Percentiles rank a stretch among this genome's conserved stretches.
phyloP scores from a whole-genome alignment of 2,888 invertebrate species.

The Malthinus flaveolus region DNA sequence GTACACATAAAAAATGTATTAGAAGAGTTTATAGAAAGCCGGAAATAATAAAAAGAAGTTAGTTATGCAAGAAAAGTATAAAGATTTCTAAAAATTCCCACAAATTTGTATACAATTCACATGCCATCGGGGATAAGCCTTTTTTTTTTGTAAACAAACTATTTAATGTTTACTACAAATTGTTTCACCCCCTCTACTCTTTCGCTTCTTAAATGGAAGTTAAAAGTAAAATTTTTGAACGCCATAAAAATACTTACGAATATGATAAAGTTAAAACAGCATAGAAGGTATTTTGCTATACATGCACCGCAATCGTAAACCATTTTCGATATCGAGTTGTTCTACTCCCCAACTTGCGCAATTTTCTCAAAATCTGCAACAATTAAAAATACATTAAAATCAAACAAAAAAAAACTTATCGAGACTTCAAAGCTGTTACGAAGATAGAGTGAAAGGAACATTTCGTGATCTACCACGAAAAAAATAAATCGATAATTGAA shows the following conservation, averaged over 20 bases:
- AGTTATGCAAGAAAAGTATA: background rate
- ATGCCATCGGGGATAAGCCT: background rate
- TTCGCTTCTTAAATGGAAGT: too few relatives aligned
- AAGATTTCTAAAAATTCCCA: too few relatives aligned
- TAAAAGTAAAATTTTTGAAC: too few relatives aligned
- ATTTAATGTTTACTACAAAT: slow-evolving; percentile 7
- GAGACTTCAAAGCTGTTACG: too few relatives aligned
- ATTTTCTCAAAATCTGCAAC: slow-evolving; percentile 8
- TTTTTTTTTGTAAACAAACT: background rate
- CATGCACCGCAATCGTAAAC: slow-evolving; percentile 62
- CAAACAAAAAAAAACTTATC: background rate
- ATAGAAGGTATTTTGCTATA: slow-evolving; percentile 71
- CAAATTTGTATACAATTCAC: too few relatives aligned
- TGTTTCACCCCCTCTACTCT: background rate
- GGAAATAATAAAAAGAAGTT: slow-evolving; percentile 16
- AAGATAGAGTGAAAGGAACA: too few relatives aligned
- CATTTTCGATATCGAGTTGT: slow-evolving; percentile 25
- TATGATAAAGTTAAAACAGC: slow-evolving; percentile 73
- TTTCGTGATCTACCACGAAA: too few relatives aligned
- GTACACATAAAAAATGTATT: background rate
- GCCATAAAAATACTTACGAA: slow-evolving; percentile 65
- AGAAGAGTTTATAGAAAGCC: slow-evolving; percentile 9
- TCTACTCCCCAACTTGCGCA: background rate
- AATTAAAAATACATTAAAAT: slow-evolving; percentile 2
- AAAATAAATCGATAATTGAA: too few relatives aligned